A percentile compares a stretch with the other conserved stretches of the same genome.
phyloP scores from a whole-genome alignment of 2,797 vertebrate genomes.

The Siniperca obscura region DNA sequence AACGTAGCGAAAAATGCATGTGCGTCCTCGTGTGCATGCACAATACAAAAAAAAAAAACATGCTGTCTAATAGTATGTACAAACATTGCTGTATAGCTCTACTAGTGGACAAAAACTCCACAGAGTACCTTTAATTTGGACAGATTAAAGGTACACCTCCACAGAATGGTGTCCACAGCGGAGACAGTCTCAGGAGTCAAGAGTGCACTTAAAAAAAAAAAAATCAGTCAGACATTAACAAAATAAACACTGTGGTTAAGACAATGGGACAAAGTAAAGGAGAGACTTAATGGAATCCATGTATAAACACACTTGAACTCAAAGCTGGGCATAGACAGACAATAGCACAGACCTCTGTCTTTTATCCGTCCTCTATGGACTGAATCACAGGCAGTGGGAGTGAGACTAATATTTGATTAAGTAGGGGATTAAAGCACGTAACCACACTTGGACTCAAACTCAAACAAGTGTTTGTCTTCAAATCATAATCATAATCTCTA shows the following conservation, averaged over 20 bases:
- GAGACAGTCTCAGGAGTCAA: neutral
- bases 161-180: neutral
- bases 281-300: neutral
- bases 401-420: slow-evolving; percentile 35
- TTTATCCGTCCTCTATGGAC: neutral
- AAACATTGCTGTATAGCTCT: neutral
- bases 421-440: slow-evolving; percentile 17
- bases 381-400: slow-evolving; percentile 33
- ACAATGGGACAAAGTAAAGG: neutral
- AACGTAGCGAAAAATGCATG: no score
- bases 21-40: neutral
- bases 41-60: neutral
- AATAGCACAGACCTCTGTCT: neutral
- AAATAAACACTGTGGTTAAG: no score
- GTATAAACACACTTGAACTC: neutral
- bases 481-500: slow-evolving; percentile 45
- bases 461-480: slow-evolving; percentile 46
- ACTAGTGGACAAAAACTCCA: neutral
- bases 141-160: neutral
- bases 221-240: neutral
- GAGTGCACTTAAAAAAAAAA: neutral
- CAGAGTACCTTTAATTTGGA: neutral
- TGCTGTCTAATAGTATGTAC: no score
- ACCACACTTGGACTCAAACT: slow-evolving; percentile 33
- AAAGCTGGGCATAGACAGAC: neutral